phyloP scores from a whole-genome alignment of 2,797 vertebrate genomes.

The Paguma larvata region DNA sequence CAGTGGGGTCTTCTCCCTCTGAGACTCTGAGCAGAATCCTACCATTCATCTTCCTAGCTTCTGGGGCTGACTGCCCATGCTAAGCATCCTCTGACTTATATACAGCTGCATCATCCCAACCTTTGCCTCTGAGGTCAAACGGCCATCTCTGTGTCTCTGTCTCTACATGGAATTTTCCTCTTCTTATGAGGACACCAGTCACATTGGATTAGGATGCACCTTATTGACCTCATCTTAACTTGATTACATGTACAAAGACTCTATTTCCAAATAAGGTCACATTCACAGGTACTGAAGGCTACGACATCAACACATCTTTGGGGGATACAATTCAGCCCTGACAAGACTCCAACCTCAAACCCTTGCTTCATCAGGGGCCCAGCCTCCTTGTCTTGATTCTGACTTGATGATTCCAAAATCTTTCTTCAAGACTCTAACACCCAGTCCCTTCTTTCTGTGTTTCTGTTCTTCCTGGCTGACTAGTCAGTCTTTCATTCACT shows the following conservation, averaged over 20 bases:
- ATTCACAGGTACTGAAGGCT: background rate
- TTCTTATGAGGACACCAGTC: background rate
- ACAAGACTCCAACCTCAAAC: background rate
- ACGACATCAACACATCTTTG: background rate
- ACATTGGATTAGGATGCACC: background rate
- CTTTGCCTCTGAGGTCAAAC: background rate
- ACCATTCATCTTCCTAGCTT: background rate
- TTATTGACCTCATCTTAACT: background rate
- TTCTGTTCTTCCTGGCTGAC: background rate
- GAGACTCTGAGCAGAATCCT: background rate
- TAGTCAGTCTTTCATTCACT: background rate
- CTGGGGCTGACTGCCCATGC: background rate
- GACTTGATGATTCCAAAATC: background rate
- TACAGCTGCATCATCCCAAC: too few species aligned
- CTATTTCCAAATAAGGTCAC: background rate
- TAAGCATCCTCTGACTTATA: background rate
- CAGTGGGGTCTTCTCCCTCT: accelerated
- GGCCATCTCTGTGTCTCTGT: background rate
- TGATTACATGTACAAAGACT: background rate
- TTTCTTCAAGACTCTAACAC: background rate
- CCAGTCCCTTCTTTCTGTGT: background rate
- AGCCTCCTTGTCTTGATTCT: background rate
- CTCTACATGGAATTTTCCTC: background rate
- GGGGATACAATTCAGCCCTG: background rate
- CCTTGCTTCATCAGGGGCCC: background rate